Conservation (phyloP, 2,797 vertebrate species). For the Fistularia tabacaria region DNA sequence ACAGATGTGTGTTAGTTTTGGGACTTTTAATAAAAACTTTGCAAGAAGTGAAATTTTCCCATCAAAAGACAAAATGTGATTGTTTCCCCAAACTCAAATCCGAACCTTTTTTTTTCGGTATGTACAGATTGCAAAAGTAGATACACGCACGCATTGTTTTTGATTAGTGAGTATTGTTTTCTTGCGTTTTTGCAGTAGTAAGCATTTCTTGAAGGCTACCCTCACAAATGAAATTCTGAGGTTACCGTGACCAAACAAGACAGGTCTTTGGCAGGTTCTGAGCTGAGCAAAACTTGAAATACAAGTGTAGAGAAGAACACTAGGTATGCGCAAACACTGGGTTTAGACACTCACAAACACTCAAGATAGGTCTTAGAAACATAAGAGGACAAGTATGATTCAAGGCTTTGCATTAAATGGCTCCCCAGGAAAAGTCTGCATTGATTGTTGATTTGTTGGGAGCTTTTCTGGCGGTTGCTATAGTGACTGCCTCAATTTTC, state of each 20-base stretch:
- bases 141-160: slow-evolving; percentile 32
- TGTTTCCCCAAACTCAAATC: not conserved
- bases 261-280: slow-evolving; percentile 71
- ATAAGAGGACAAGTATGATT: slow-evolving; percentile 69
- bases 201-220: slow-evolving; percentile 65
- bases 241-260: slow-evolving; percentile 74
- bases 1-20: not conserved
- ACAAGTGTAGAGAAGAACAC: slow-evolving; percentile 54
- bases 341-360: slow-evolving; percentile 58
- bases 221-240: slow-evolving; percentile 66
- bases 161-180: slow-evolving; percentile 31
- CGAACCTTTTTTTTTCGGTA: slow-evolving; percentile 9
- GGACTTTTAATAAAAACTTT: too few species aligned
- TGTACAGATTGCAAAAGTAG: slow-evolving; percentile 5
- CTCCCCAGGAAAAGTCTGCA: slow-evolving; percentile 67
- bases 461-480: slow-evolving; percentile 71
- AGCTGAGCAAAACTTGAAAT: slow-evolving; percentile 65
- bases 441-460: slow-evolving; percentile 77
- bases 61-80: too few species aligned
- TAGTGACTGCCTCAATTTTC: slow-evolving; percentile 76
- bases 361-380: slow-evolving; percentile 62
- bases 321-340: slow-evolving; percentile 54
- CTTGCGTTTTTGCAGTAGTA: slow-evolving; percentile 40
- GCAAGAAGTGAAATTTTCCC: too few species aligned
- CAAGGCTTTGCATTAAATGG: slow-evolving; percentile 69